Conservation (phyloP, 2,888 invertebrate genomes). For the Gnatocerus cornutus region DNA sequence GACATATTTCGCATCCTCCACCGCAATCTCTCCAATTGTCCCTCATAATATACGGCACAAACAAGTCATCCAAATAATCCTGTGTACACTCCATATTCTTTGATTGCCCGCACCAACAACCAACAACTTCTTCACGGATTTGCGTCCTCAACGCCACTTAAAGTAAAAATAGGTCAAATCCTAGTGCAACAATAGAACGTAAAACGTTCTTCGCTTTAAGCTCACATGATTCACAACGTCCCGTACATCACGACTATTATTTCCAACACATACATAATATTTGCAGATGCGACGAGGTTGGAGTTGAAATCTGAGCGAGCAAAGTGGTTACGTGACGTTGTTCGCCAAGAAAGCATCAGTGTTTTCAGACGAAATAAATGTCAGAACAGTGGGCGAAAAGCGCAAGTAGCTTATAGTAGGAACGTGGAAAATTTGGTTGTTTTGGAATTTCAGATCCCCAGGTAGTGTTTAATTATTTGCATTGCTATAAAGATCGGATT, state of each 20-base stretch:
- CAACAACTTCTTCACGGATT: constrained; percentile 13
- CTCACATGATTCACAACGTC: constrained; percentile 19
- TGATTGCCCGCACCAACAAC: background rate
- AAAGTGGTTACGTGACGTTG: constrained; percentile 41
- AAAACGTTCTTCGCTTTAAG: constrained; percentile 36
- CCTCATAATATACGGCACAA: constrained; percentile 5
- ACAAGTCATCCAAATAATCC: constrained; percentile 6
- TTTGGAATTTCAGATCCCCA: background rate
- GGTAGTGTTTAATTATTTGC: constrained; percentile 2
- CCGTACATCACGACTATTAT: constrained; percentile 25
- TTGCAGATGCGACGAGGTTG: constrained; percentile 21
- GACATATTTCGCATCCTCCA: background rate
- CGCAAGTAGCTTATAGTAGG: background rate
- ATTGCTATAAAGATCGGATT: constrained; percentile 1
- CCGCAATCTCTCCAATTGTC: background rate
- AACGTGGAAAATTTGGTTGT: background rate
- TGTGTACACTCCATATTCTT: constrained; percentile 6
- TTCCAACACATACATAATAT: constrained; percentile 34
- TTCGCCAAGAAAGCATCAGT: constrained; percentile 20
- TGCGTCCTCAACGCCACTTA: constrained; percentile 17
- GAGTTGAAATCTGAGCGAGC: constrained; percentile 29
- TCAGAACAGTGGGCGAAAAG: constrained; percentile 4
- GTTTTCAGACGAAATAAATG: constrained; percentile 32
- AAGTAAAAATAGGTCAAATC: constrained; percentile 28
- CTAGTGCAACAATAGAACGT: constrained; percentile 29